A percentile compares a stretch with the other conserved stretches of the same genome.
Conservation (phyloP, 2,797 vertebrate species). For the Girardinus metallicus region DNA sequence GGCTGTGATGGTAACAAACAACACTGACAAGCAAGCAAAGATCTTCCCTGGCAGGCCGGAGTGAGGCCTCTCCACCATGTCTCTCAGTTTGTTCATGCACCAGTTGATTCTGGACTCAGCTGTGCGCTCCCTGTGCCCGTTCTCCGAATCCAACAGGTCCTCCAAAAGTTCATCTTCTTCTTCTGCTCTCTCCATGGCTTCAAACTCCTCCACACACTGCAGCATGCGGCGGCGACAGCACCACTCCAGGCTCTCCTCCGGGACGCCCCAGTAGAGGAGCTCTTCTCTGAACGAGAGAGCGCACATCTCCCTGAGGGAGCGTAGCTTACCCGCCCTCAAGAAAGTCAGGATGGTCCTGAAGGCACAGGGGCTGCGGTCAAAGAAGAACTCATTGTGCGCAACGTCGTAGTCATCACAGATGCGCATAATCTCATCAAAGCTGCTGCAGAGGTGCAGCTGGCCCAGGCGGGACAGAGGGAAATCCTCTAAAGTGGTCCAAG, state of each 20-base stretch:
- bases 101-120: slow-evolving; percentile 80
- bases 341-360: slow-evolving; percentile 97
- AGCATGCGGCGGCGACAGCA: slow-evolving; percentile 93
- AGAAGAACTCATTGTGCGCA: slow-evolving; percentile 95
- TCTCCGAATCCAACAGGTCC: slow-evolving; percentile 82
- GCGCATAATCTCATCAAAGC: slow-evolving; percentile 94
- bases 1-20: slow-evolving; percentile 97
- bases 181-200: slow-evolving; percentile 88
- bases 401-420: slow-evolving; percentile 97
- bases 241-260: slow-evolving; percentile 94
- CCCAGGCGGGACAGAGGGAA: slow-evolving; percentile 94
- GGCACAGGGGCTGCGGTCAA: slow-evolving; percentile 95
- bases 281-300: slow-evolving; percentile 96
- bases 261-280: slow-evolving; percentile 97
- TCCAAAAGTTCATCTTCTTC: slow-evolving; percentile 81
- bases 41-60: slow-evolving; percentile 97
- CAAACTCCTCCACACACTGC: slow-evolving; percentile 93
- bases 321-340: slow-evolving; percentile 92
- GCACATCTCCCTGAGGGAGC: slow-evolving; percentile 93
- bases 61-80: slow-evolving; percentile 98
- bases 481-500: slow-evolving; percentile 96
- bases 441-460: slow-evolving; percentile 92
- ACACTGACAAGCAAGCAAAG: slow-evolving; percentile 95
- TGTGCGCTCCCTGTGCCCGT: slow-evolving; percentile 36
- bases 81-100: slow-evolving; percentile 91